Conservation (phyloP, 1,140 invertebrate species). For the Scylla paramamosain region DNA sequence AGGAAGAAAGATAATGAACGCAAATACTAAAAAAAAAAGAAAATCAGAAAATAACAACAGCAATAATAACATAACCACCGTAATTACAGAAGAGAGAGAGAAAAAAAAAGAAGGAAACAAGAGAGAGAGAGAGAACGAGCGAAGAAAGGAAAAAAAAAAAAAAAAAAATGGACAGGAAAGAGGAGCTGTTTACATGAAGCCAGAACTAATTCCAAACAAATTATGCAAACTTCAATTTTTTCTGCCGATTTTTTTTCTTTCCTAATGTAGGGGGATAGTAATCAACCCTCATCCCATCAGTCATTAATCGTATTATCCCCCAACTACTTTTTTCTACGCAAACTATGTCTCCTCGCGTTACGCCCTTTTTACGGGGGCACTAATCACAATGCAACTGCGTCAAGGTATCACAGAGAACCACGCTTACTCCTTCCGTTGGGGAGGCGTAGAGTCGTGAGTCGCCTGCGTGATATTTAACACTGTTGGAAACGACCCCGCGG, state of each 20-base stretch:
- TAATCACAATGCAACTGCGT: conserved; percentile 73
- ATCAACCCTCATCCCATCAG: conserved; percentile 71
- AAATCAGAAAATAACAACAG: not conserved
- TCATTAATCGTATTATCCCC: conserved; percentile 73
- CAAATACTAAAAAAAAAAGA: not conserved
- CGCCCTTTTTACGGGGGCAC: conserved; percentile 25
- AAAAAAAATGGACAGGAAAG: not conserved
- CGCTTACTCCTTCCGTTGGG: not conserved
- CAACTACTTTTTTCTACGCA: conserved; percentile 10
- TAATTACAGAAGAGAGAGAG: not conserved
- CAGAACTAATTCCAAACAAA: conserved; percentile 70
- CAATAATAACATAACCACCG: no score
- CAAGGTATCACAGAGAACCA: not conserved
- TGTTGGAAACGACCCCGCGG: not conserved
- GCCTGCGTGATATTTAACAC: conserved; percentile 41
- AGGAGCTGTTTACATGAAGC: conserved; percentile 7
- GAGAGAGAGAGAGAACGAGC: not conserved
- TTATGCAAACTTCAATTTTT: conserved; percentile 75
- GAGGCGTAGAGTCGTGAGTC: conserved; percentile 24
- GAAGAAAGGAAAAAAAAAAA: not conserved
- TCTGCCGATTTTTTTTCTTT: conserved; percentile 1
- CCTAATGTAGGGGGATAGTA: conserved; percentile 54
- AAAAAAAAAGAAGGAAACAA: conserved; percentile 25
- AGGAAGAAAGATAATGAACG: not conserved
- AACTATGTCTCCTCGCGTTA: conserved; percentile 75